Base-by-base conservation (phyloP, 2,797 vertebrate species). In the Triplophysa yarkandensis region DNA sequence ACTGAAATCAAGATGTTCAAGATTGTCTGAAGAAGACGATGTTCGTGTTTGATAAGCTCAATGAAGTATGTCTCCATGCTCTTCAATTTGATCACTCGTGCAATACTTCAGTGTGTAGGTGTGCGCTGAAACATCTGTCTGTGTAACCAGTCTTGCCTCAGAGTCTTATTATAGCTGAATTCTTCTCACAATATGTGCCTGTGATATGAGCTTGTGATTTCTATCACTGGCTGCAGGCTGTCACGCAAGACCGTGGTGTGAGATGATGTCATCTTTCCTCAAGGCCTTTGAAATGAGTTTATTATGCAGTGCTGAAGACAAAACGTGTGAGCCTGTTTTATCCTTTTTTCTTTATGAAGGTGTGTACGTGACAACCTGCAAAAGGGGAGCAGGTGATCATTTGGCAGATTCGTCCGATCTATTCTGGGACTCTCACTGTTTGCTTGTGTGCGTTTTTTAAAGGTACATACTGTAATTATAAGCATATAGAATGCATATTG, bases 91-190 rank as follows among this genome's bases (percentile, higher is more conserved):
- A 41, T 69, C 65, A 70, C 65, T 76, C 68, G 57, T 61, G 64
- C 66, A 61, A 62, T 57, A 27, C 25, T 46, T 43, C 41, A 19
- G 43, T 62, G 46, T 27, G 60, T 68, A 58, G 52, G 64, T 44
- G 67, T 57, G 60, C 25, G 32, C 28, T 44, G 34, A 57, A 81
- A 83, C 77, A 74, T 80, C 76, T 82, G 77, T 50, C 41, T 58
- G 60, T 70, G 48, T 77, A 46, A 30, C 32, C 17, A 10, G 28
- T 63, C 61, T 71, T 62, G 19, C 39, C 60, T 73, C 62, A 43
- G 44, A 77, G 65, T 66, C 74, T 80, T 80, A 74, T 80, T 73
- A 80, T 79, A 86, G 79, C 62, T 63, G 36, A n/a, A 63, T 19
- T 69, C 46, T 57, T 77, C 70, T 79, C 75, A 58, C 77, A 70